Base-by-base conservation (phyloP, 2,888 invertebrate species). In the Drosophila nigricruria region DNA sequence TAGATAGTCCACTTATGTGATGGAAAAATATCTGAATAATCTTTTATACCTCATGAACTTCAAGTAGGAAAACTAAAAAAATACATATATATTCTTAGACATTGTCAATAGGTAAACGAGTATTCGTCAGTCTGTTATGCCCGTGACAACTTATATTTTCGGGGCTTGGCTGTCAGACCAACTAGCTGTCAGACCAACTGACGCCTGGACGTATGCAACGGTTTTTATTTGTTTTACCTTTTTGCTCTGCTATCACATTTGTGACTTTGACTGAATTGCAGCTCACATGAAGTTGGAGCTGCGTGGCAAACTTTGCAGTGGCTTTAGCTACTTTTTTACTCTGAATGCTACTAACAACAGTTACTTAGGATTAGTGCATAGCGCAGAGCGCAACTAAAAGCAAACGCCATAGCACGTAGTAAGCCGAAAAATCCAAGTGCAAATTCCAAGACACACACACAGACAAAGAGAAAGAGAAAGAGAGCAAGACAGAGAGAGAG, bases 381-480 rank as follows among this genome's bases (percentile, higher is more conserved):
- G 79, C 66, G 77, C 70, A 72, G 52, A 79, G 72, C 81, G 70
- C 77, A 80, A 74, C 88, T 74, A 77, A 88, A 85, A 83, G 88
- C 86, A 88, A 88, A 88, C 72, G 86, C 83, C 86, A 71, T 45
- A 67, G 73, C 86, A 83, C 83, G 88, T 86, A 82, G 75, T 85
- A 73, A 88, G 83, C 69, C 72, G 78, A 82, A 86, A 82, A 88
- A 80, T 88, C 82, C 83, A 42, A 70, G 57, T 60, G 70, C 62
- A 75, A 83, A 86, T 77, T 58, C 77, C 83, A 70, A 52, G 78
- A 67, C 68, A 49, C 50, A 38, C 1, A 53, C 5, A 30, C 27
- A 32, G 5, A 16, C 4, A 34, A 5, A 34, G 10, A 25, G 0
- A 53, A 3, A 30, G 0, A 12, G 12, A 25, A 1, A 32, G 8